Conservation (phyloP, 2,888 invertebrate genomes). For the Acanthosepion pharaonis region DNA sequence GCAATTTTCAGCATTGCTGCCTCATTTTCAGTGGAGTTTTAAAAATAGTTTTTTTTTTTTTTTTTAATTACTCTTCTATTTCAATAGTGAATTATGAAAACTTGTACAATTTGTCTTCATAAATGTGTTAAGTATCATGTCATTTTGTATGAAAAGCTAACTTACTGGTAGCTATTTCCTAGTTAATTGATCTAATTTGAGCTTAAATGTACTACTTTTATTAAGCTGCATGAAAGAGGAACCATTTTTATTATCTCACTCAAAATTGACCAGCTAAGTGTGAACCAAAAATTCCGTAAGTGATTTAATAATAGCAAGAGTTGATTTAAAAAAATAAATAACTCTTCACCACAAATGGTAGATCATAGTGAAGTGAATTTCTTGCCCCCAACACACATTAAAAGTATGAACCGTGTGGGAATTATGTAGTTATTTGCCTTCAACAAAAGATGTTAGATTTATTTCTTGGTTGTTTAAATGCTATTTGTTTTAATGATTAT, state of each 20-base stretch:
- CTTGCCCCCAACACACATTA: neutral
- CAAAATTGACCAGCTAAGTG: neutral
- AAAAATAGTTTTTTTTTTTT: too few species aligned
- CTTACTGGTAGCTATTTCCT: too few species aligned
- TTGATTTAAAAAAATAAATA: neutral
- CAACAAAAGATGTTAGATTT: neutral
- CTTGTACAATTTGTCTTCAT: too few species aligned
- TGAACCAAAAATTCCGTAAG: neutral
- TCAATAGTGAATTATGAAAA: too few species aligned
- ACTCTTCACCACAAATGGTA: neutral
- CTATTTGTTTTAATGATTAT: neutral
- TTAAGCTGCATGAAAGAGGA: neutral
- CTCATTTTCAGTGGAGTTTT: too few species aligned
- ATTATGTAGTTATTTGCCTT: neutral
- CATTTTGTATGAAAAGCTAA: too few species aligned
- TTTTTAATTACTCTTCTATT: too few species aligned
- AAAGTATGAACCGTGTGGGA: neutral
- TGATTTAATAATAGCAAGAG: neutral
- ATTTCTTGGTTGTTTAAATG: neutral
- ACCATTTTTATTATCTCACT: neutral
- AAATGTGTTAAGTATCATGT: too few species aligned
- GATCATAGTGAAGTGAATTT: neutral
- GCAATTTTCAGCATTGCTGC: too few species aligned
- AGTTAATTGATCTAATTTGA: neutral
- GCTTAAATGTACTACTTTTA: neutral